phyloP scores from a whole-genome alignment of 2,888 invertebrate genomes.

The Rhaphigaster nebulosa region DNA sequence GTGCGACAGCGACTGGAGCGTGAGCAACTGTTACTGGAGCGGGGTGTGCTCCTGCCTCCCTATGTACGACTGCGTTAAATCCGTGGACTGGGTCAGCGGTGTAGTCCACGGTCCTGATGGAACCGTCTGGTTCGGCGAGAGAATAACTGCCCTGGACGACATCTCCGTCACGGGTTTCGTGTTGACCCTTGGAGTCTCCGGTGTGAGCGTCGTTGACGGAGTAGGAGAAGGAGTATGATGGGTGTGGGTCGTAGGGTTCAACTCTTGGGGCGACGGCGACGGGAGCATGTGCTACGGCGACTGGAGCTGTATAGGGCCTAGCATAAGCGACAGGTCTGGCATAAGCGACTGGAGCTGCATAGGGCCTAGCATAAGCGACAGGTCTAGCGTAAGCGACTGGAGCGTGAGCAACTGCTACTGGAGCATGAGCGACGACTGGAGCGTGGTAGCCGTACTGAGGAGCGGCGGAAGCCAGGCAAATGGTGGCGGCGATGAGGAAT shows the following conservation, averaged over 20 bases:
- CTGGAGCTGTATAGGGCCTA: neutral
- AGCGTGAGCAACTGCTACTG: conserved; percentile 14
- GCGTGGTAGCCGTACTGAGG: neutral
- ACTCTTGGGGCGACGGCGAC: neutral
- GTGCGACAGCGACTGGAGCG: neutral
- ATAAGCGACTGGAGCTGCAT: neutral
- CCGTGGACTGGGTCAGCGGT: neutral
- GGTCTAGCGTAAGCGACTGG: conserved; percentile 55
- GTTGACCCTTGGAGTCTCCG: neutral
- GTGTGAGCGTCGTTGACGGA: neutral
- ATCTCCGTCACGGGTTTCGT: neutral
- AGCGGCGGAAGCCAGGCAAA: neutral
- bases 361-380: conserved; percentile 52
- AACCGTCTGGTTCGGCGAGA: neutral
- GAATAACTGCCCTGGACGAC: neutral
- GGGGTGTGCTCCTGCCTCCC: neutral
- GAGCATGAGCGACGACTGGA: conserved; percentile 38
- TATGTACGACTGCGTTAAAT: neutral
- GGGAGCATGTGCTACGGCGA: neutral
- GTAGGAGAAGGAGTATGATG: conserved; percentile 64
- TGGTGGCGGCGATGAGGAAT: neutral
- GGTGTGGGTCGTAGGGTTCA: conserved; percentile 65
- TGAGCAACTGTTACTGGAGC: neutral
- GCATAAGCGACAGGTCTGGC: conserved; percentile 9
- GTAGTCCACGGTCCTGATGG: conserved; percentile 10